Conservation (phyloP, 2,113 vertebrate genomes). For the Bothrops jararaca region DNA sequence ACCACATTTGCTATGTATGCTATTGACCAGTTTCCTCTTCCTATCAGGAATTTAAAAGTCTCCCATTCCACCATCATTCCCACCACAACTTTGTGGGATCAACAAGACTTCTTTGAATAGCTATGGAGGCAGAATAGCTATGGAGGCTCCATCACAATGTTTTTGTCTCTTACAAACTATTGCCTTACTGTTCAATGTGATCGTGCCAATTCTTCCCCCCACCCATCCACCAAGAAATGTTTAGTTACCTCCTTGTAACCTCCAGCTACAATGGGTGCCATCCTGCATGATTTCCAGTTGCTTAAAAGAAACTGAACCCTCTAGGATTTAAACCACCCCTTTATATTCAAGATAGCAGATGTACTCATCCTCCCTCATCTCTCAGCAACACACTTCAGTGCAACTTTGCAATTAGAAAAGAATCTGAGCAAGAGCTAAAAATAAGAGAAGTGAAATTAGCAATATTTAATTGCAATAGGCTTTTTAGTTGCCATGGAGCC, state of each 20-base stretch:
- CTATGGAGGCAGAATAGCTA: not conserved
- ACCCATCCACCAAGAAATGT: not conserved
- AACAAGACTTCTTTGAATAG: not conserved
- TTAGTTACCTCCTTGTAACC: not conserved
- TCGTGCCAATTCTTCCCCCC: not conserved
- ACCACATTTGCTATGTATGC: not conserved
- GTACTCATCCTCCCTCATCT: not conserved
- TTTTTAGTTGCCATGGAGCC: conserved; percentile 24
- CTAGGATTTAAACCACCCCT: not conserved
- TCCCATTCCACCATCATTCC: too few species aligned
- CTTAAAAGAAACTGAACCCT: not conserved
- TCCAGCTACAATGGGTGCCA: not conserved
- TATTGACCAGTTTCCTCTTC: not conserved
- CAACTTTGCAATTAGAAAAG: conserved; percentile 22
- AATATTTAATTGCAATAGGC: conserved; percentile 27
- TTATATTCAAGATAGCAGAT: not conserved
- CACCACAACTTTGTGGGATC: not conserved
- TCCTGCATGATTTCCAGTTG: not conserved
- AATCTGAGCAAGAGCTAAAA: conserved; percentile 24
- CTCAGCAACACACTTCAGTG: not conserved
- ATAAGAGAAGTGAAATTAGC: conserved; percentile 21
- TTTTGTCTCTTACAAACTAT: not conserved
- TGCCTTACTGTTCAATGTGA: not conserved
- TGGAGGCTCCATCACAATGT: not conserved
- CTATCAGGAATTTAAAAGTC: not conserved